Evolutionary conservation across 2,113 vertebrate genomes (phyloP).

Genomic region (Pholis gunnellus): DNA sequence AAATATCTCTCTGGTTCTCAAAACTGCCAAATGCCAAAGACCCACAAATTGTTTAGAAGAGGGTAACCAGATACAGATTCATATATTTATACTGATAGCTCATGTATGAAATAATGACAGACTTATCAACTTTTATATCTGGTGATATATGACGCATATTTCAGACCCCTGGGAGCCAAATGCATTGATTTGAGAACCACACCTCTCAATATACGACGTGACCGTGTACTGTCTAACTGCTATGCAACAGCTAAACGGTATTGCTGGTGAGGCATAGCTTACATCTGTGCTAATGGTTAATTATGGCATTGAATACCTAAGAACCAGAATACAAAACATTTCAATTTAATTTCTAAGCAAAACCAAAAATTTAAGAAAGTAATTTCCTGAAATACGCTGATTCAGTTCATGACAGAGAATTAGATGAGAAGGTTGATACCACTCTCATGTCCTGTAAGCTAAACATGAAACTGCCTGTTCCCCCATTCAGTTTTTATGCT

Average conservation of each 20-base stretch:
- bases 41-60: not conserved
- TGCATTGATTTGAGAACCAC: not conserved
- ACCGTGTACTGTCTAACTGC: not conserved
- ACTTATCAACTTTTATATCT: not conserved
- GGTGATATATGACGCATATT: not conserved
- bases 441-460: not conserved
- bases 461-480: not conserved
- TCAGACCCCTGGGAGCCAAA: not conserved
- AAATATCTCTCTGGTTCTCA: not conserved
- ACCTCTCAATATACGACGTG: not conserved
- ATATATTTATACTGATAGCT: not conserved
- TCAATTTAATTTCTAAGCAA: not conserved
- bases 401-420: not conserved
- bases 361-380: not conserved
- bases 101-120: not conserved
- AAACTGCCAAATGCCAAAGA: not conserved
- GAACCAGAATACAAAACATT: not conserved
- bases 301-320: not conserved
- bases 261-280: slow-evolving; percentile 24
- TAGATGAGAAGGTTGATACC: not conserved
- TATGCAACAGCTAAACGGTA: not conserved
- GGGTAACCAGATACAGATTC: not conserved
- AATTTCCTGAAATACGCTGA: not conserved
- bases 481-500: not conserved
- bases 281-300: not conserved